Conservation (phyloP, 2,113 vertebrate genomes). For the Xenopus laevis region DNA sequence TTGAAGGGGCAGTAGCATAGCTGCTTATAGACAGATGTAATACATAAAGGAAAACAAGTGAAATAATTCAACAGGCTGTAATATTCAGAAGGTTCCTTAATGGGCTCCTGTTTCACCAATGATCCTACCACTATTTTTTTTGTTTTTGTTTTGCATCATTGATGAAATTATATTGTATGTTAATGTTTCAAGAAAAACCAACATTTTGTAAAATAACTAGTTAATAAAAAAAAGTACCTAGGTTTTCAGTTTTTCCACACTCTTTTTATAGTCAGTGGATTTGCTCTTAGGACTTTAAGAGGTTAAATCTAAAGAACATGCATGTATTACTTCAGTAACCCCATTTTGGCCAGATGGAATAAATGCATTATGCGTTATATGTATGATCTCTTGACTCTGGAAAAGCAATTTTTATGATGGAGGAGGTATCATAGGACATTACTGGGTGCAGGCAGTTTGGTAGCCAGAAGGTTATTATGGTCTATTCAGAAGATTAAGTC, state of each 20-base stretch:
- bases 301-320: neutral
- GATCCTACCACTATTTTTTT: too few relatives aligned
- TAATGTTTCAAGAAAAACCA: too few relatives aligned
- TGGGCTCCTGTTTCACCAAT: too few relatives aligned
- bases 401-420: constrained; percentile 51
- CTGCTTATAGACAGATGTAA: too few relatives aligned
- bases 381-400: constrained; percentile 48
- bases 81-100: too few relatives aligned
- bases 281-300: neutral
- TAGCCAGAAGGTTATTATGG: constrained; percentile 50
- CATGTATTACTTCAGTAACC: neutral
- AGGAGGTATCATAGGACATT: constrained; percentile 50
- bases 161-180: too few relatives aligned
- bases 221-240: neutral
- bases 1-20: too few relatives aligned
- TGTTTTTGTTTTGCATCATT: too few relatives aligned
- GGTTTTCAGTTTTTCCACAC: neutral
- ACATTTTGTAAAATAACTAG: neutral
- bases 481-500: constrained; percentile 50
- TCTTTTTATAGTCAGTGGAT: neutral
- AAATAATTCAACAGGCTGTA: too few relatives aligned
- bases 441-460: constrained; percentile 48
- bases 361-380: constrained; percentile 17
- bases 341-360: constrained; percentile 11
- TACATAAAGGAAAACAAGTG: too few relatives aligned